Percentiles rank a stretch among this genome's conserved stretches.
Evolutionary conservation across 2,888 invertebrate genomes (phyloP).

Genomic region (Aspidiotus destructor): DNA sequence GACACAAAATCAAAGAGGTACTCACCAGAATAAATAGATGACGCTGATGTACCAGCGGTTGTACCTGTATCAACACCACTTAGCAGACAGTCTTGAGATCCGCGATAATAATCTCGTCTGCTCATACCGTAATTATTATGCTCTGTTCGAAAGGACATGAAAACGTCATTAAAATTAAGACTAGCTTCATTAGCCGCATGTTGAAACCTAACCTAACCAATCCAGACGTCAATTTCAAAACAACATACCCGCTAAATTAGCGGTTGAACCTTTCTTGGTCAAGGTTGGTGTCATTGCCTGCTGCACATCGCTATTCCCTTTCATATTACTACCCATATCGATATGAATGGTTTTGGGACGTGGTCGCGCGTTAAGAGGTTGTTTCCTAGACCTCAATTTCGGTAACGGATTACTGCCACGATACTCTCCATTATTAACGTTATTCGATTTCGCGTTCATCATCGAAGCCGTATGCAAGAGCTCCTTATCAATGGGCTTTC

Average conservation of each 20-base stretch:
- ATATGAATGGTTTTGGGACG: slow-evolving; percentile 86
- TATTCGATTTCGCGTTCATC: slow-evolving; percentile 44
- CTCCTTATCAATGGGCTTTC: slow-evolving; percentile 68
- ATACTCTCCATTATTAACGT: slow-evolving; percentile 29
- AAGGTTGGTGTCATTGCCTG: slow-evolving; percentile 5
- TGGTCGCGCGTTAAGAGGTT: slow-evolving; percentile 51
- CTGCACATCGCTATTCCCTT: slow-evolving; percentile 47
- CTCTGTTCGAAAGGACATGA: slow-evolving; percentile 23
- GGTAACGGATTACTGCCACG: slow-evolving; percentile 40
- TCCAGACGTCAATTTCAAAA: not conserved
- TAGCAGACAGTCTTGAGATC: slow-evolving; percentile 74
- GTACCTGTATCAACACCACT: slow-evolving; percentile 45
- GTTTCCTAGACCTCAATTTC: slow-evolving; percentile 56
- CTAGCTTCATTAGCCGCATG: no score
- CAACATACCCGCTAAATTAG: slow-evolving; percentile 67
- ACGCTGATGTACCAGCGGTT: slow-evolving; percentile 37
- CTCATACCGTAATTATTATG: slow-evolving; percentile 24
- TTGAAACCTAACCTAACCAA: no score
- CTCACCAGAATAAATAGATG: slow-evolving; percentile 37
- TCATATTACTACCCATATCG: slow-evolving; percentile 56
- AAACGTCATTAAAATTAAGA: slow-evolving; percentile 31
- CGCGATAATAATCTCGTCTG: slow-evolving; percentile 81
- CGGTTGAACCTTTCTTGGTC: slow-evolving; percentile 64
- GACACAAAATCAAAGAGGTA: slow-evolving; percentile 6
- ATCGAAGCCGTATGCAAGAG: slow-evolving; percentile 45